Conservation (phyloP, 1,140 invertebrate species). For the Hesperophylax magnus region DNA sequence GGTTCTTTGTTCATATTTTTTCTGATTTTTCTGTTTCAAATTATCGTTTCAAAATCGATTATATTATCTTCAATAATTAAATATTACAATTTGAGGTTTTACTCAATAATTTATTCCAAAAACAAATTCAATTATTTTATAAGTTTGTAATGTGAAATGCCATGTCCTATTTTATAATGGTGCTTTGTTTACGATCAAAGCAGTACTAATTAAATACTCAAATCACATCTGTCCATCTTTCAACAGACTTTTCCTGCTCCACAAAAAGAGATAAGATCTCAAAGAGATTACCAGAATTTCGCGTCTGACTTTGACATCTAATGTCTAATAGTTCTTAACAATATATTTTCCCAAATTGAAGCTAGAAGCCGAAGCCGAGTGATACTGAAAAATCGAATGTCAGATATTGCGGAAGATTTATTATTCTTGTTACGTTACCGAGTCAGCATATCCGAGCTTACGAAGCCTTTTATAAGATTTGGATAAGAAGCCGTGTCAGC, state of each 20-base stretch:
- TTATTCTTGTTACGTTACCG: background rate
- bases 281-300: background rate
- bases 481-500: slow-evolving; percentile 22
- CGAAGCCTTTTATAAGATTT: slow-evolving; percentile 8
- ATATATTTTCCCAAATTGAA: background rate
- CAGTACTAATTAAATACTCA: no score
- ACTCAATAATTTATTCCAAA: no score
- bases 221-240: background rate
- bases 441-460: background rate
- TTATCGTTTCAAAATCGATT: no score
- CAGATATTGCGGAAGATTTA: background rate
- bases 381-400: slow-evolving; percentile 6
- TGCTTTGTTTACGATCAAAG: no score
- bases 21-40: no score
- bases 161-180: no score
- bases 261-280: background rate
- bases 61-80: no score
- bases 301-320: background rate
- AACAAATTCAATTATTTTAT: no score
- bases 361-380: background rate
- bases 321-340: background rate
- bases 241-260: background rate
- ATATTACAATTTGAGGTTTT: no score
- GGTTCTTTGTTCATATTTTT: no score
- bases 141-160: no score